phyloP scores from a whole-genome alignment of 2,797 vertebrate species.

The Atherinosoma microstoma region DNA sequence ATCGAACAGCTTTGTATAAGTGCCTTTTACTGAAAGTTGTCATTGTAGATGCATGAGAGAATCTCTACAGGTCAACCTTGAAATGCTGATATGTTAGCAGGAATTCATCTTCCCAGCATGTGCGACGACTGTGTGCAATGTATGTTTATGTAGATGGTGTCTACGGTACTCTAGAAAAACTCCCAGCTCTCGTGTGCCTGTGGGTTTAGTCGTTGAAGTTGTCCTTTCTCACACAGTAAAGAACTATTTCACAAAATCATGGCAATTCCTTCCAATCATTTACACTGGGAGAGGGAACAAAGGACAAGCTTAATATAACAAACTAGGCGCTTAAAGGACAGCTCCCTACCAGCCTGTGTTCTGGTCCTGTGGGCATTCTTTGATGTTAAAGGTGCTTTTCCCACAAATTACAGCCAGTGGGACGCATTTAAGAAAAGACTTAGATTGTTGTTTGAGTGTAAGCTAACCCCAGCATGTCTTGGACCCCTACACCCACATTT shows the following conservation, averaged over 20 bases:
- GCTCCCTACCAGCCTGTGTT: slow-evolving; percentile 48
- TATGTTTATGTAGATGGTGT: slow-evolving; percentile 66
- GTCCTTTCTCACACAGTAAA: slow-evolving; percentile 63
- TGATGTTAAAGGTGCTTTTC: slow-evolving; percentile 66
- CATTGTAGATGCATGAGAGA: background rate
- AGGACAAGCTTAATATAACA: slow-evolving; percentile 73
- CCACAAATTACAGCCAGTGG: slow-evolving; percentile 63
- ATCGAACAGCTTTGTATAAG: background rate
- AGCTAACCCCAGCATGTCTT: slow-evolving; percentile 46
- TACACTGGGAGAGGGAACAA: slow-evolving; percentile 65
- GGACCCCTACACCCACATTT: slow-evolving; percentile 40
- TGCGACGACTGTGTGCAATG: slow-evolving; percentile 12
- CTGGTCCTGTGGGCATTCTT: slow-evolving; percentile 52
- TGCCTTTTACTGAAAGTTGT: background rate
- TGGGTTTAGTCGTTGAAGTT: slow-evolving; percentile 57
- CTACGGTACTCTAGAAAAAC: slow-evolving; percentile 43
- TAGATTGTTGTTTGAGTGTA: slow-evolving; percentile 66
- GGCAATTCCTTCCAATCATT: slow-evolving; percentile 54
- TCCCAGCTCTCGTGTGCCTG: slow-evolving; percentile 35
- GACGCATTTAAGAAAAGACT: slow-evolving; percentile 33
- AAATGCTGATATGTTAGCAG: slow-evolving; percentile 5
- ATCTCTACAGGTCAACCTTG: background rate
- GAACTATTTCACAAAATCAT: slow-evolving; percentile 61
- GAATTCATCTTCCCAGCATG: slow-evolving; percentile 17
- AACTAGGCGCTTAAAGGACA: slow-evolving; percentile 52